phyloP scores from a whole-genome alignment of 1,140 invertebrate genomes.

The Hyphantria cunea region DNA sequence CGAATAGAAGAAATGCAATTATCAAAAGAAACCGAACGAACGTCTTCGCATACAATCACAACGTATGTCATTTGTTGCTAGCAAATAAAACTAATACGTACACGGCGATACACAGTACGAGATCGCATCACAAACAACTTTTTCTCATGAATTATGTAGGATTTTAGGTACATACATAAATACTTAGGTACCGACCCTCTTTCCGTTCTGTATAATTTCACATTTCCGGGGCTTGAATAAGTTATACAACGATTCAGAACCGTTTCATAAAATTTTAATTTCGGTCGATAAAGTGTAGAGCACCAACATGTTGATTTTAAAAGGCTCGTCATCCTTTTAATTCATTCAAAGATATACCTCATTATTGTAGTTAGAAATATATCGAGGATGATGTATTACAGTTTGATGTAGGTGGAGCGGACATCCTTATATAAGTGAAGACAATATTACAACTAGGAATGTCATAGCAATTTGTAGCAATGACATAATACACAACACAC shows the following conservation, averaged over 20 bases:
- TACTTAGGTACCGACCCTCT: conserved; percentile 50
- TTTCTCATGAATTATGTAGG: conserved; percentile 60
- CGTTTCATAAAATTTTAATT: conserved; percentile 59
- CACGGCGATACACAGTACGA: not conserved
- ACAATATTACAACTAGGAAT: conserved; percentile 57
- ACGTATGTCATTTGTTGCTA: conserved; percentile 15
- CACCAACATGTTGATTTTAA: not conserved
- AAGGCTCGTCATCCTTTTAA: not conserved
- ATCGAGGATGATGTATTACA: conserved; percentile 42
- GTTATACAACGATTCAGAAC: conserved; percentile 56
- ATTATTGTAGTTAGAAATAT: conserved; percentile 27
- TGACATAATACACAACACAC: conserved; percentile 48
- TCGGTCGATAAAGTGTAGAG: conserved; percentile 38
- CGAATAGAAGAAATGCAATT: conserved; percentile 8
- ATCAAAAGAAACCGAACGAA: conserved; percentile 9
- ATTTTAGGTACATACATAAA: conserved; percentile 26
- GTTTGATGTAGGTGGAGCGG: conserved; percentile 58
- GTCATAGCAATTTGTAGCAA: conserved; percentile 63
- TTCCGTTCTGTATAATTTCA: conserved; percentile 71
- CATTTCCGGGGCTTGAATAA: conserved; percentile 68
- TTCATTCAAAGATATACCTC: conserved; percentile 8
- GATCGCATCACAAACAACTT: conserved; percentile 45
- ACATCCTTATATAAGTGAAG: conserved; percentile 74
- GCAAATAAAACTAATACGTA: conserved; percentile 11
- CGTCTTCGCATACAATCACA: not conserved